phyloP scores from a whole-genome alignment of 2,113 vertebrate genomes.

The Microcebus ravelobensis region DNA sequence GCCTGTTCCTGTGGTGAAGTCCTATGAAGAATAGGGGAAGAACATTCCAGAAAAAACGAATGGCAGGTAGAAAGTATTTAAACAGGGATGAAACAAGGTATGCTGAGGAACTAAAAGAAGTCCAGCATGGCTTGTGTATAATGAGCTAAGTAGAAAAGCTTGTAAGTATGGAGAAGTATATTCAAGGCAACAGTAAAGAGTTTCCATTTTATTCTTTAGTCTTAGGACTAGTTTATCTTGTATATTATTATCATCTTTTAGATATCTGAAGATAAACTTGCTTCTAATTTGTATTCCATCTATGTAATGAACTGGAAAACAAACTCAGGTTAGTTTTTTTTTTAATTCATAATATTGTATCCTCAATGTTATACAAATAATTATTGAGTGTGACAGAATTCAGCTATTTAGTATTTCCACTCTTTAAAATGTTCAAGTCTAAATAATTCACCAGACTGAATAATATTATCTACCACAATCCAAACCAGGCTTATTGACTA shows the following conservation, averaged over 20 bases:
- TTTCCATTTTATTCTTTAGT: not conserved
- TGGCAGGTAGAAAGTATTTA: not conserved
- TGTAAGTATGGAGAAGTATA: not conserved
- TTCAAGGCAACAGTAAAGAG: not conserved
- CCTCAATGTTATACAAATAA: not conserved
- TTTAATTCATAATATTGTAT: not conserved
- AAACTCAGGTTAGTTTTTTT: not conserved
- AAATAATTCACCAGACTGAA: conserved; percentile 68
- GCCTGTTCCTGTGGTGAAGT: not conserved
- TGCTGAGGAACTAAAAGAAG: not conserved
- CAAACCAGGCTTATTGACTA: conserved; percentile 58
- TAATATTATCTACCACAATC: conserved; percentile 40
- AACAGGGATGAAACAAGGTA: not conserved
- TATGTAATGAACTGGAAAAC: not conserved
- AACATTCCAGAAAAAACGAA: conserved; percentile 7
- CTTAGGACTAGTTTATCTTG: not conserved
- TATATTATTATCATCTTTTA: not conserved
- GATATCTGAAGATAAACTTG: not conserved
- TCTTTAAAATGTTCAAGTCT: conserved; percentile 52
- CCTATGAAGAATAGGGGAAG: not conserved
- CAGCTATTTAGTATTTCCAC: conserved; percentile 9
- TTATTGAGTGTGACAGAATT: not conserved
- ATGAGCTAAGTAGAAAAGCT: not conserved
- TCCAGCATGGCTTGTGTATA: not conserved
- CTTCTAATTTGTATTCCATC: not conserved